Evolutionary conservation across 2,888 invertebrate species (phyloP), one percentile per base, ranked within the genome.

Genomic region (Megamerina dolium): DNA sequence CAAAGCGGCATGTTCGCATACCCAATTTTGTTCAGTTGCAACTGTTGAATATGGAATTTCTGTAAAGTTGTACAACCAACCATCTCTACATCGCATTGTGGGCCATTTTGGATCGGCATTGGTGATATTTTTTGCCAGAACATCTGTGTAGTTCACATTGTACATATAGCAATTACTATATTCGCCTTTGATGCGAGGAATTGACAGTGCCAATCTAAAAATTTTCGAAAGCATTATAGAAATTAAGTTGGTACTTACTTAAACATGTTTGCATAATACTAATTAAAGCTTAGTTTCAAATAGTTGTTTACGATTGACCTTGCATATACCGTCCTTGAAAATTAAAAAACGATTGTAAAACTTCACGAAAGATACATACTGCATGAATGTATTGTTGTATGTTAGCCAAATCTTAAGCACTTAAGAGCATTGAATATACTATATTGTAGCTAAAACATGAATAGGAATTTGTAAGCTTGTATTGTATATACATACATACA

Each of bases 1-100:
- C 39, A 86, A 68, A 38, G 85, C 83, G 43, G 83, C 83, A 48
- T 86, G 77, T 4, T 87, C 86, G 61, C 91, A 92, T 30, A 91
- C 91, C 91, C 91, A 92, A 61, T 85, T 82, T 63, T 85, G 72
- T 78, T 92, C 85, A 0, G 90, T 85, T 19, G 91, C 86, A 31
- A 93, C 83, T 5, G 91, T 90, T 5, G 79, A 71, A 58, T 90
- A 88, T 2, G 90, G 91, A 26, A 88, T 79, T 58, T 86, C 86
- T 1, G 83, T 83, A 48, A 77, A 79, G 63, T 91, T 85, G 64
- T 87, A 92, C 55, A 87, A 85, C 91, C 89, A 93, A 6, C 88
- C 89, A 53, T 78, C 56, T 43, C 73, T 74, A 58, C 91, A 91
- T 0, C 79, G 73, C 2, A 78, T 73, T 2, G 74, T 75, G 0